Percentiles rank a stretch among this genome's conserved stretches.
Evolutionary conservation across 1,140 invertebrate species (phyloP).

Genomic region (Drosophila bifasciata): DNA sequence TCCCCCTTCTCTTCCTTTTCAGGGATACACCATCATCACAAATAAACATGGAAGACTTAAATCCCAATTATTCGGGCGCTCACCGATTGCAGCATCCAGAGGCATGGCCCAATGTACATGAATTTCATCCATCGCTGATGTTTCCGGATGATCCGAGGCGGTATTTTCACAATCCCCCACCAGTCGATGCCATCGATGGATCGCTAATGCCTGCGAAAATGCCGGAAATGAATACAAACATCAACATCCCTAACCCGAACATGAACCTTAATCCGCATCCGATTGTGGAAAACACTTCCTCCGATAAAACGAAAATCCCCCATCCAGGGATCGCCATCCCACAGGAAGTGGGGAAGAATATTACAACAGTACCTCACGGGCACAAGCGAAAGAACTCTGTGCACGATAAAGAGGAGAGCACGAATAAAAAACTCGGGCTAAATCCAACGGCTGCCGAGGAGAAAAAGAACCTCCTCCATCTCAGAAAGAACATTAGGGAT

Average conservation of each 20-base stretch:
- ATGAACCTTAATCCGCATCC: constrained; percentile 5
- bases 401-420: constrained; percentile 26
- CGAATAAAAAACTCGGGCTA: constrained; percentile 40
- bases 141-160: constrained; percentile 35
- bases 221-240: constrained; percentile 24
- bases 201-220: constrained; percentile 18
- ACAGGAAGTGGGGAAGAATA: constrained; percentile 25
- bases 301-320: not conserved
- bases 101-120: constrained; percentile 26
- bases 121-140: constrained; percentile 34
- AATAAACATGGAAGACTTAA: constrained; percentile 33
- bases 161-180: constrained; percentile 31
- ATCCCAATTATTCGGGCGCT: constrained; percentile 30
- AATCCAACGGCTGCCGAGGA: constrained; percentile 78
- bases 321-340: constrained; percentile 2
- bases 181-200: constrained; percentile 21
- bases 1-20: not conserved
- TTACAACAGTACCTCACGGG: constrained; percentile 31
- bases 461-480: constrained; percentile 88
- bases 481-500: constrained; percentile 92
- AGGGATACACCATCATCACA: constrained; percentile 38
- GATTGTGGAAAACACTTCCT: constrained; percentile 2
- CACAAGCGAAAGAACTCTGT: constrained; percentile 48
- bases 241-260: no score
- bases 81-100: constrained; percentile 42